These are phyloP conservation scores for Rhagologus leucostigma DNA, from an alignment of 2,113 vertebrate genomes.

Conservation along the genomic window DNA sequence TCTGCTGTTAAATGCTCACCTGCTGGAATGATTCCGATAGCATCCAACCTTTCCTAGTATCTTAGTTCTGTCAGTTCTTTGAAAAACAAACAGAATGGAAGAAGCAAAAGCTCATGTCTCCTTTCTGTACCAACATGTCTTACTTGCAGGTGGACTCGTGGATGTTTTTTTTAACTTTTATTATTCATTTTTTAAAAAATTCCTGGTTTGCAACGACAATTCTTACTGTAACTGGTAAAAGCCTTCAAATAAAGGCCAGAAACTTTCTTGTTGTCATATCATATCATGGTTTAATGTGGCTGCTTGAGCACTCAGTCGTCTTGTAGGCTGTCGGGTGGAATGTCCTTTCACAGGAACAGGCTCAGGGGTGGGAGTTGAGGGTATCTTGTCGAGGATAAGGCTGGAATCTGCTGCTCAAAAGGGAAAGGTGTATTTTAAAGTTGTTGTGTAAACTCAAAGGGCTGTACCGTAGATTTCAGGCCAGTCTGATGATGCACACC, in stretches of 20 bases:
- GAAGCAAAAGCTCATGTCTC: neutral
- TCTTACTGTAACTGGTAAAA: constrained; percentile 65
- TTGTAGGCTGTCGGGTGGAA: fast-evolving
- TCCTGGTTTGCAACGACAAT: constrained; percentile 64
- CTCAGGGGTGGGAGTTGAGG: neutral
- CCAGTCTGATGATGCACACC: neutral
- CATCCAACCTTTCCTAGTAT: neutral
- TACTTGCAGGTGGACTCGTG: constrained; percentile 45
- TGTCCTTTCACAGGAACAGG: neutral
- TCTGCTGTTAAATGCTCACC: neutral
- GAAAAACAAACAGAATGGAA: neutral
- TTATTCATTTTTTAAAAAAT: constrained; percentile 3
- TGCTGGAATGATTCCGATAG: neutral
- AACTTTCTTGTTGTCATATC: neutral
- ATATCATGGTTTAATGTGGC: neutral
- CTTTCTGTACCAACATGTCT: constrained; percentile 19
- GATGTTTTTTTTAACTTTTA: constrained; percentile 43
- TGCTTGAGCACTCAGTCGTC: neutral
- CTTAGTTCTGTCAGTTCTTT: neutral
- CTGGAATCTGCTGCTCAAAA: neutral
- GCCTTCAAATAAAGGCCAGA: constrained; percentile 61
- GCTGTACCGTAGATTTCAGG: fast-evolving
- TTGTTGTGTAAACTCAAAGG: neutral
- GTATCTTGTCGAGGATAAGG: neutral
- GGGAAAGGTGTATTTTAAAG: neutral